Conservation (phyloP, 2,113 vertebrate genomes). For the Scomber scombrus region DNA sequence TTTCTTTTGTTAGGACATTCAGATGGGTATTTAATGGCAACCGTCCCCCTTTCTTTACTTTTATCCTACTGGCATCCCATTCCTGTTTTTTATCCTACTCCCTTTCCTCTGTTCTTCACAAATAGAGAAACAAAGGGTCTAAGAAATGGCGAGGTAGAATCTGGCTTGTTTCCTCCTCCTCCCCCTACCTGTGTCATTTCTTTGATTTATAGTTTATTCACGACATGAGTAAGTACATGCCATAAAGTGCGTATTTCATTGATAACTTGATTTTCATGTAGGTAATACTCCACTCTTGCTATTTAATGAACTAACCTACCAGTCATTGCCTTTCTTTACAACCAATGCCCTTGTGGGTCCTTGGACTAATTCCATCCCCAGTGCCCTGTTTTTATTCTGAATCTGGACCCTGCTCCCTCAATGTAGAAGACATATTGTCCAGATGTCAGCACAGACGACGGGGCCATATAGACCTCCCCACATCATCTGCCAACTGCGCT, state of each 20-base stretch:
- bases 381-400: conserved; percentile 38
- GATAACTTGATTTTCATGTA: neutral
- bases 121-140: neutral
- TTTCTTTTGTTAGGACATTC: neutral
- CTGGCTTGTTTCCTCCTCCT: neutral
- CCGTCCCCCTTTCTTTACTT: conserved; percentile 8
- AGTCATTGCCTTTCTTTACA: conserved; percentile 23
- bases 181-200: neutral
- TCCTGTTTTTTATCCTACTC: neutral
- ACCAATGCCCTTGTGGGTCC: conserved; percentile 47
- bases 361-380: conserved; percentile 24
- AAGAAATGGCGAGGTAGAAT: neutral
- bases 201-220: neutral
- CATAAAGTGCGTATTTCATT: conserved; percentile 14
- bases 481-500: conserved; percentile 48
- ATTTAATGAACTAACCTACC: conserved; percentile 3
- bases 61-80: conserved; percentile 31
- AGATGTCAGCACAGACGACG: conserved; percentile 66
- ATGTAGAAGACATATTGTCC: conserved; percentile 48
- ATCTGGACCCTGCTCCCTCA: conserved; percentile 23
- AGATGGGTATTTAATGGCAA: conserved; percentile 43
- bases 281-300: neutral
- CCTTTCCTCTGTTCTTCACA: neutral
- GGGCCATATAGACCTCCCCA: conserved; percentile 40
- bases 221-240: neutral